Conservation (phyloP, 2,888 invertebrate genomes). For the Cryptocephalus moraei region DNA sequence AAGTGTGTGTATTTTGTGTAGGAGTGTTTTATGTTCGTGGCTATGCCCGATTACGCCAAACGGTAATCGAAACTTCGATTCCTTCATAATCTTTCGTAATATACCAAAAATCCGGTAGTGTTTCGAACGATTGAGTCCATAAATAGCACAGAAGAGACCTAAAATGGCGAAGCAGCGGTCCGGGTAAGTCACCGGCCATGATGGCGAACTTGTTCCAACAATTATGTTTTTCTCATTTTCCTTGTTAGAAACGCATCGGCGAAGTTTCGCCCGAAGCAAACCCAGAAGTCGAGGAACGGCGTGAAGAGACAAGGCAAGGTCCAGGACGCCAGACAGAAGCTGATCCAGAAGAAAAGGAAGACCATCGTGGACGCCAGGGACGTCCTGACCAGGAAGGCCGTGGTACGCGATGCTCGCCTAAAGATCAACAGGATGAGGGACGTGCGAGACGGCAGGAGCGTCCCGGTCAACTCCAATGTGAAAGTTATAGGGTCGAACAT, state of each 20-base stretch:
- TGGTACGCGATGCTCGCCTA: constrained; percentile 62
- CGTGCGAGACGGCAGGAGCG: constrained; percentile 27
- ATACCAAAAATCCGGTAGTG: too few species aligned
- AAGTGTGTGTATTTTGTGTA: too few species aligned
- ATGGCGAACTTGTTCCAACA: too few species aligned
- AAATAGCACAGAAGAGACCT: too few species aligned
- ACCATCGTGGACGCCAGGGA: constrained; percentile 73
- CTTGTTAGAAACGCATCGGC: background rate
- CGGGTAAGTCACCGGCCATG: background rate
- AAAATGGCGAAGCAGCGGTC: background rate
- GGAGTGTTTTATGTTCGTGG: too few species aligned
- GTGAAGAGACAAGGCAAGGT: constrained; percentile 24
- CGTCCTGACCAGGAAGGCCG: constrained; percentile 64
- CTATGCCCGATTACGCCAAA: too few species aligned
- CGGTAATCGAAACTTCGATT: too few species aligned
- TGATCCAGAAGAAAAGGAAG: constrained; percentile 66
- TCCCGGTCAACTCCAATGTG: constrained; percentile 26
- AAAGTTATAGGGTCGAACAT: constrained; percentile 39
- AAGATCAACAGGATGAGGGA: constrained; percentile 57
- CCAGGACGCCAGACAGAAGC: constrained; percentile 66
- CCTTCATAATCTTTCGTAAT: too few species aligned
- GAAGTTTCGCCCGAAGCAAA: background rate
- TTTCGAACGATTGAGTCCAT: too few species aligned
- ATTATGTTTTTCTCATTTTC: too few species aligned
- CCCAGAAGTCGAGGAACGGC: constrained; percentile 4